These are phyloP conservation scores for Autographa pulchrina DNA, from an alignment of 2,888 invertebrate species.

Conservation along the genomic window DNA sequence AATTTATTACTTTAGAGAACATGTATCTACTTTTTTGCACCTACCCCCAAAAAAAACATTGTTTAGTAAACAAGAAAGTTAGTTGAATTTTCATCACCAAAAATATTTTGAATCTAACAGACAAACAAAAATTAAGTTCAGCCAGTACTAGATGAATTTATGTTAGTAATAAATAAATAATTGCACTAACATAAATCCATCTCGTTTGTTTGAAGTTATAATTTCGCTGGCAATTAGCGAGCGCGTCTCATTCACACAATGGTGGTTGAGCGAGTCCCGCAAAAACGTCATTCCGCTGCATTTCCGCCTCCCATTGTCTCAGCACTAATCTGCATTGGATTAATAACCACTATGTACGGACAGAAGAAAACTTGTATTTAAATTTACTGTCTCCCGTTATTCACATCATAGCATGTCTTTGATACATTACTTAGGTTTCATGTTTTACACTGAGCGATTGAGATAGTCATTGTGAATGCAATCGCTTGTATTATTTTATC, in stretches of 20 bases:
- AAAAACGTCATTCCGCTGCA: slow-evolving; percentile 80
- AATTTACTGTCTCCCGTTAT: slow-evolving; percentile 49
- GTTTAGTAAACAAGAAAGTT: neutral
- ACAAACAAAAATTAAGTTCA: slow-evolving; percentile 19
- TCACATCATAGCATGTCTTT: slow-evolving; percentile 24
- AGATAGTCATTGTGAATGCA: slow-evolving; percentile 1
- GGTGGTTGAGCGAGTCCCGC: slow-evolving; percentile 68
- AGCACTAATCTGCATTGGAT: slow-evolving; percentile 80
- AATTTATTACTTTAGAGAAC: too few relatives aligned
- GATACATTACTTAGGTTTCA: slow-evolving; percentile 13
- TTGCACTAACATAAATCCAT: slow-evolving; percentile 31
- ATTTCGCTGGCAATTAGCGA: slow-evolving; percentile 76
- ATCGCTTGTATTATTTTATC: neutral
- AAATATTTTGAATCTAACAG: slow-evolving; percentile 12
- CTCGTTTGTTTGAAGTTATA: slow-evolving; percentile 67
- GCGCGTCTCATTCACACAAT: slow-evolving; percentile 78
- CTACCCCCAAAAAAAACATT: too few relatives aligned
- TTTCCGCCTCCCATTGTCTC: slow-evolving; percentile 86
- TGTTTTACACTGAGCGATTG: neutral
- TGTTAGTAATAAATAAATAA: slow-evolving; percentile 11
- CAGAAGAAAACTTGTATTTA: slow-evolving; percentile 55
- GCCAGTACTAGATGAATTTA: too few relatives aligned
- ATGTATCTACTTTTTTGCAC: too few relatives aligned
- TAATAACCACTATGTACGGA: slow-evolving; percentile 72
- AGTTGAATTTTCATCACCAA: neutral